phyloP scores from a whole-genome alignment of 30 jellyfish, hydroid and myxozoan genomes.

The Pseudorhiza aurosa region DNA sequence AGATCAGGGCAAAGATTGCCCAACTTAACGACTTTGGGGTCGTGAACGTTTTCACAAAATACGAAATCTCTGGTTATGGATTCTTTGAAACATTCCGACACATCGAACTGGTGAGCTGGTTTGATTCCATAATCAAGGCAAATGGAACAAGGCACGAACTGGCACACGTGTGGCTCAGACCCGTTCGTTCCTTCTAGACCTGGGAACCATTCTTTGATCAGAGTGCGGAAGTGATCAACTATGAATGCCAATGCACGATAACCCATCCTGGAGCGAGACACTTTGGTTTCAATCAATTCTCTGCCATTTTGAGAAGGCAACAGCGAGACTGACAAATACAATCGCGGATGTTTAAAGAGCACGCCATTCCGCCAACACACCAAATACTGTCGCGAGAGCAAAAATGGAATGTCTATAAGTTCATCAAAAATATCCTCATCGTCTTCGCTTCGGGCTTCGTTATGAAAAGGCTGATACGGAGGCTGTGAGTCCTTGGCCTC shows the following conservation, averaged over 20 bases:
- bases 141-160: constrained; percentile 84
- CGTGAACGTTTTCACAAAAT: constrained; percentile 70
- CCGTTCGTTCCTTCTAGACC: constrained; percentile 85
- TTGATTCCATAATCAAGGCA: constrained; percentile 55
- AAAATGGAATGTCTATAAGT: constrained; percentile 43
- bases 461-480: background rate
- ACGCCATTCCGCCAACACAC: constrained; percentile 91
- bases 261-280: constrained; percentile 76
- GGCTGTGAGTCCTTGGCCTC: background rate
- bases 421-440: constrained; percentile 40
- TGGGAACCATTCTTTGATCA: constrained; percentile 94
- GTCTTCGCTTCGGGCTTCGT: background rate
- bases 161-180: constrained; percentile 51
- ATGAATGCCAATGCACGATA: constrained; percentile 78
- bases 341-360: constrained; percentile 73
- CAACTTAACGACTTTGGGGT: constrained; percentile 67
- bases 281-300: constrained; percentile 71
- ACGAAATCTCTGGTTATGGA: constrained; percentile 63
- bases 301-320: constrained; percentile 29
- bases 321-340: constrained; percentile 63
- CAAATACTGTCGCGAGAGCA: constrained; percentile 46
- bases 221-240: constrained; percentile 90
- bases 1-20: constrained; percentile 86
- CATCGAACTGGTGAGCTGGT: constrained; percentile 67
- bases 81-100: constrained; percentile 49